These are phyloP conservation scores for Lepidurus apus DNA, from an alignment of 1,140 invertebrate genomes.

Conservation along the genomic window DNA sequence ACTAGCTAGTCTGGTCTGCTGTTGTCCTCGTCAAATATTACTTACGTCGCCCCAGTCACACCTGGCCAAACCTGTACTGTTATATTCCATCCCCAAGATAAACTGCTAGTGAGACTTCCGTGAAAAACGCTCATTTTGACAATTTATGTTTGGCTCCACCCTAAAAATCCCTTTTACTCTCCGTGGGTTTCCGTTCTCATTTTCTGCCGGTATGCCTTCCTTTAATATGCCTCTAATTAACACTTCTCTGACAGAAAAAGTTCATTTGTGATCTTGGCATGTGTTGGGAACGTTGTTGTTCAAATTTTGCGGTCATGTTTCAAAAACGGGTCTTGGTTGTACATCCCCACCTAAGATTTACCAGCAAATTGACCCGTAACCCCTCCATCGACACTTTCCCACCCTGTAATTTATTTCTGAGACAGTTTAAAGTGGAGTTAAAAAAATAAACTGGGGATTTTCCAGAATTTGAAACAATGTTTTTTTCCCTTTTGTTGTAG, in stretches of 20 bases:
- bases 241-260: background rate
- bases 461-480: background rate
- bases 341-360: background rate
- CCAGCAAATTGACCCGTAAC: background rate
- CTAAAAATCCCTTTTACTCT: background rate
- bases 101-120: background rate
- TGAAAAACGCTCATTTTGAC: background rate
- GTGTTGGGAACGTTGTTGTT: background rate
- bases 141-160: background rate
- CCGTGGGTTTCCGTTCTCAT: background rate
- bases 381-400: background rate
- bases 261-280: background rate
- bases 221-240: background rate
- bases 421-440: background rate
- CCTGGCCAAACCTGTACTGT: constrained; percentile 3
- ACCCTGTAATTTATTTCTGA: background rate
- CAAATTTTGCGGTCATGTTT: background rate
- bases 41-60: constrained; percentile 9
- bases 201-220: background rate
- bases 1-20: background rate
- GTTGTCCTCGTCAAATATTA: background rate
- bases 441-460: background rate
- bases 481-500: background rate
- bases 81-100: background rate
- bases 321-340: background rate